Conservation (phyloP, 2,113 vertebrate genomes). For the Haemorhous mexicanus region DNA sequence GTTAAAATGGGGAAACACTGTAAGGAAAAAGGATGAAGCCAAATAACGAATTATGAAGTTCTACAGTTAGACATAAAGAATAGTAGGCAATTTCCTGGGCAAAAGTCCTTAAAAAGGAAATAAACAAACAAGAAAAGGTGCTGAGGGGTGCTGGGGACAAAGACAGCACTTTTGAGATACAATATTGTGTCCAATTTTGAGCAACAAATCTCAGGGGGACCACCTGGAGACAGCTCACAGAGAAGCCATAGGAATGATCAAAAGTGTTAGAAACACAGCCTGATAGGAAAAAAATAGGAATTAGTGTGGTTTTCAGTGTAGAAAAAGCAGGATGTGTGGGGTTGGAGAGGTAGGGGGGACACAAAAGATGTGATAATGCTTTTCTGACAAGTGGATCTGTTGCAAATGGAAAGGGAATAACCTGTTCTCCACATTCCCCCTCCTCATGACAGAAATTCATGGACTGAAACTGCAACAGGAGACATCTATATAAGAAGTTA, state of each 20-base stretch:
- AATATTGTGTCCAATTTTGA: neutral
- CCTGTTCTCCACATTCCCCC: neutral
- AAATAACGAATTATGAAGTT: neutral
- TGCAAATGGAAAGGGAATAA: neutral
- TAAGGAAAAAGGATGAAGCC: neutral
- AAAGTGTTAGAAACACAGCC: neutral
- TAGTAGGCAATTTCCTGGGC: neutral
- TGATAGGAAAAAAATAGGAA: neutral
- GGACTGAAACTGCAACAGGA: neutral
- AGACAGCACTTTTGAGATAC: neutral
- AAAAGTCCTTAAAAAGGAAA: neutral
- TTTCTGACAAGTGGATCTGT: neutral
- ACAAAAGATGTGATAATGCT: neutral
- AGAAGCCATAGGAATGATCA: neutral
- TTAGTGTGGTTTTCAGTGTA: neutral
- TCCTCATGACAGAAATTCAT: neutral
- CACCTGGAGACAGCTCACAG: neutral
- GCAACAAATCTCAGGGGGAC: neutral
- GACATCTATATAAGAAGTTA: neutral
- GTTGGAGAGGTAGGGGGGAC: neutral
- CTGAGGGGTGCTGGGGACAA: neutral
- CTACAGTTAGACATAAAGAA: neutral
- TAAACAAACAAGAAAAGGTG: rapidly evolving
- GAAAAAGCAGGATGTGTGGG: neutral
- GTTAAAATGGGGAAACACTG: neutral